Base-by-base conservation (phyloP, 2,888 invertebrate genomes). In the Parochlus steinenii region DNA sequence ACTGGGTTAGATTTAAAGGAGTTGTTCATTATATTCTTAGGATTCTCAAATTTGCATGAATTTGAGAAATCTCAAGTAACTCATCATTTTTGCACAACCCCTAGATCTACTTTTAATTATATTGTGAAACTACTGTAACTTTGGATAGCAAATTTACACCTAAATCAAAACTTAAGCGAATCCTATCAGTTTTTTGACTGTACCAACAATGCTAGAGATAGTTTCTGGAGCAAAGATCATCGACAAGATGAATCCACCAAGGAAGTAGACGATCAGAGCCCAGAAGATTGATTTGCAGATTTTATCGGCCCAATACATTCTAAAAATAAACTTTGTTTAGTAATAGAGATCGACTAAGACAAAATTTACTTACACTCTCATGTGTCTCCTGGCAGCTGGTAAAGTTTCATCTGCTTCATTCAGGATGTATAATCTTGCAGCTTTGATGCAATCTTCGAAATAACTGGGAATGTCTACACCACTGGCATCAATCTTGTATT, bases 221-320 rank as follows among this genome's bases (percentile, higher is more conserved):
- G 31, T 8, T 26, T 37, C 27, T 10, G 11, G 20, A 3, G 28
- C 7, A 4, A 40, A 30, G 25, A 40, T 22, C n/a, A 26, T 15
- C 16, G 32, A 31, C 12, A 38, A 33, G 10, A 41, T 14, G 25
- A 31, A 31, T 7, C 31, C 27, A 8, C 28, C 39, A 14, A 43
- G 12, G 29, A 33, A 41, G 37, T 58, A 80, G 7, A 74, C 46
- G n/a, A 81, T 46, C 4, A 74, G 58, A 3, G 63, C 62, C 52
- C 72, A 64, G 58, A 82, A 74, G 12, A 81, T 48, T 1, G 71
- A 63, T 47, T 79, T 75, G 28, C 74, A 69, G 4, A 85, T 51
- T 20, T 74, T 60, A 50, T 90, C 89, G 5, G 87, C 75, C 58
- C 70, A 74, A 63, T 80, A 89, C 83, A 90, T 87, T 35, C 90